Base-by-base conservation (phyloP, 2,797 vertebrate species). In the Anguilla megastoma region DNA sequence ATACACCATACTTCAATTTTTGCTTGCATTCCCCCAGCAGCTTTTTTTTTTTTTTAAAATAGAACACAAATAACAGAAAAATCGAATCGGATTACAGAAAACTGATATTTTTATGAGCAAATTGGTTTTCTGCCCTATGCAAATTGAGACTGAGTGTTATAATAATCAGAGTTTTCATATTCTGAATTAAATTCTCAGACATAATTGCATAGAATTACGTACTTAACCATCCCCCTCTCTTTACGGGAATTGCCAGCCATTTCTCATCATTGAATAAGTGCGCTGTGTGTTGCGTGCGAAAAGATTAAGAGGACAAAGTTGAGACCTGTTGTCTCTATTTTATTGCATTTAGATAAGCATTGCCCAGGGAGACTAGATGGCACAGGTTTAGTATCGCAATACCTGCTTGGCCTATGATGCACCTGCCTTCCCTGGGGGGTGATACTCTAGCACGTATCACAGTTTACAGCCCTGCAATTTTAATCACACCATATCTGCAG, bases 331-430 rank as follows among this genome's bases (percentile, higher is more conserved):
- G 12, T 2, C 74, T 48, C 52, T 56, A 27, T 56, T 84, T 1
- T 85, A 21, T 2, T 24, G 48, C 52, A 56, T n/a, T 16, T 33
- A 30, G 60, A 91, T 89, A 91, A 92, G 69, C 14, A 8, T 88
- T 89, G 85, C 88, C 16, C 48, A 24, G 84, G 21, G 60, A 89
- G 86, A 89, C 3, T 0, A 0, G 9, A 14, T 24, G 33, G 63
- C 7, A 14, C 41, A 10, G 6, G 41, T 83, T 76, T 33, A 76
- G 36, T 76, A 74, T 12, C 14, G 5, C 30, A 21, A 14, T 5
- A 30, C 18, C 33, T 50, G 18, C 18, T 0, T n/a, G 24, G 45
- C 21, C 9, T 9, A 9, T 58, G 14, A 56, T 24, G 30, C 21
- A 27, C 14, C 21, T 45, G 27, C 41, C 48, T 30, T 2, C 48